phyloP scores from a whole-genome alignment of 2,113 vertebrate species.

The Strix aluco region DNA sequence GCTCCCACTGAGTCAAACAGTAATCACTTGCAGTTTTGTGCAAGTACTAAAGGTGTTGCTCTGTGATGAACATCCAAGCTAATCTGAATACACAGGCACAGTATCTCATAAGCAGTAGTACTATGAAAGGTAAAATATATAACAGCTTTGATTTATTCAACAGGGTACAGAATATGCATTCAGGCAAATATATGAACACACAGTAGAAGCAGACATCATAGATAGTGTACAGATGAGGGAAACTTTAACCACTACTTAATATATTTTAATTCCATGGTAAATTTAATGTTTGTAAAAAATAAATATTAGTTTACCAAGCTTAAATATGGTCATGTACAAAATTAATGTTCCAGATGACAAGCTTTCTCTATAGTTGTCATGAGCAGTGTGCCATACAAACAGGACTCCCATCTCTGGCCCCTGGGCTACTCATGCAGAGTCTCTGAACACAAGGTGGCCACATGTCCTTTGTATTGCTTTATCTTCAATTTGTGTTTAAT shows the following conservation, averaged over 20 bases:
- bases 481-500: neutral
- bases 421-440: neutral
- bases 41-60: neutral
- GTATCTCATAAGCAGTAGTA: neutral
- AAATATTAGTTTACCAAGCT: neutral
- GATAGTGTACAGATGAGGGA: neutral
- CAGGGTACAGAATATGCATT: neutral
- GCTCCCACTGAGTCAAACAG: neutral
- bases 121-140: neutral
- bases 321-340: neutral
- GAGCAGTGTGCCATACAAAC: neutral
- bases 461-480: neutral
- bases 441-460: neutral
- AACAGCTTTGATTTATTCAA: slow-evolving; percentile 6
- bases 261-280: neutral
- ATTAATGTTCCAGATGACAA: neutral
- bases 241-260: neutral
- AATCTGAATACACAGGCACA: neutral
- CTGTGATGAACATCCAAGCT: neutral
- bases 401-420: neutral
- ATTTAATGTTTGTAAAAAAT: neutral
- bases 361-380: neutral
- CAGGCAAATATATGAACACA: neutral
- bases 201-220: neutral
- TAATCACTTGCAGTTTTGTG: neutral